Evolutionary conservation across 1,140 invertebrate species (phyloP), one percentile per base, ranked within the genome.

Genomic region (Thalassaphorura encarpata): DNA sequence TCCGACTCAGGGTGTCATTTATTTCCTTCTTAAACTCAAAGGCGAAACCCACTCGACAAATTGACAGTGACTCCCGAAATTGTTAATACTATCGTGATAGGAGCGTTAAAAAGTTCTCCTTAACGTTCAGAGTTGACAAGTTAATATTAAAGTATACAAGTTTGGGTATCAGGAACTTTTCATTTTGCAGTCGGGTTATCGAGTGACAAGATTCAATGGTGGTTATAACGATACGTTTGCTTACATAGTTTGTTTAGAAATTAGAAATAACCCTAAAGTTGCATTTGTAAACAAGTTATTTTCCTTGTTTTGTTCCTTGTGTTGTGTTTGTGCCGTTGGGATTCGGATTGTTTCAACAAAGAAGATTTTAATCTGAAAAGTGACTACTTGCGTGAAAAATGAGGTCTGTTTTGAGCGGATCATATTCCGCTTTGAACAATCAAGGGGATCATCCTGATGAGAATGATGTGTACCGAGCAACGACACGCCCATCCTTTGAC

Each of bases 401-500:
- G 63, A 56, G 54, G 50, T 64, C 63, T 19, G 43, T 64, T 29
- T 61, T 64, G 40, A 57, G 63, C 47, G 57, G 63, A 31, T 64
- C 63, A 13, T 64, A 64, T 47, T 64, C 63, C 2, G 63, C 63
- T 18, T 52, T 64, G 29, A 60, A 61, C 28, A 57, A 59, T 45
- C 59, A 54, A 50, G 29, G 43, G 50, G 56, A 49, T n/a, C n/a
- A n/a, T 31, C 47, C 52, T 5, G 56, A 41, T 55, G 16, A 61
- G 33, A 61, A 45, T 41, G 57, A 61, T 50, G 63, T 64, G 6
- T 64, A 64, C 40, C 48, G 63, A 39, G 52, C 52, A 18, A 64
- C 63, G 8, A 64, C 63, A 26, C 6, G 63, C 43, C 59, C 63
- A 6, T 64, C 63, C n/a, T 59, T 64, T 40, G 63, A 64, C 33